Conservation (phyloP, 2,888 invertebrate genomes). For the Scaptomyza caliginosa region DNA sequence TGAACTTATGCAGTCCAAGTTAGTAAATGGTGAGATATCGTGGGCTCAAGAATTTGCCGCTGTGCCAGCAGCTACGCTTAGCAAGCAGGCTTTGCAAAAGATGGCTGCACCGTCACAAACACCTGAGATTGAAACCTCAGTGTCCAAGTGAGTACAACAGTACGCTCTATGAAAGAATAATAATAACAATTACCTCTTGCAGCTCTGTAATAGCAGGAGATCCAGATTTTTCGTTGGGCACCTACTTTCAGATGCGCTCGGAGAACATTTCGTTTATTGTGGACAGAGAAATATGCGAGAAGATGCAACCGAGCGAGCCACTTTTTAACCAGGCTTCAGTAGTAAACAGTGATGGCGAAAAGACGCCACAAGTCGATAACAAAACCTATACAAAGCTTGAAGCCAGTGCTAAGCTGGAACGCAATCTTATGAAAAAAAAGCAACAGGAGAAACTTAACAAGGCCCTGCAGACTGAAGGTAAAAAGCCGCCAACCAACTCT, state of each 20-base stretch:
- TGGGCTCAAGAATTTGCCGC: conserved; percentile 82
- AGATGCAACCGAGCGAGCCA: conserved; percentile 55
- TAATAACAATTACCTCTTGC: background rate
- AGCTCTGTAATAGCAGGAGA: conserved; percentile 76
- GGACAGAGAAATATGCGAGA: conserved; percentile 60
- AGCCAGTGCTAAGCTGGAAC: conserved; percentile 52
- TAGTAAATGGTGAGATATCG: conserved; percentile 80
- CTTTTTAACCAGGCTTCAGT: conserved; percentile 51
- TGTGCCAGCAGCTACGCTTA: conserved; percentile 79
- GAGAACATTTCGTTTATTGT: conserved; percentile 80
- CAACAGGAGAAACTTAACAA: conserved; percentile 71
- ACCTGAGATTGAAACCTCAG: conserved; percentile 57
- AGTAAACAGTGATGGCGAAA: conserved; percentile 17
- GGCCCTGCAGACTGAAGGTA: conserved; percentile 36
- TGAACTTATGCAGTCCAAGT: conserved; percentile 81
- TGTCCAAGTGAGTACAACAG: conserved; percentile 61
- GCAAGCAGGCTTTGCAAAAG: conserved; percentile 71
- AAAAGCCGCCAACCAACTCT: conserved; percentile 61
- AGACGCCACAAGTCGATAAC: conserved; percentile 76
- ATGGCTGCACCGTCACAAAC: conserved; percentile 31
- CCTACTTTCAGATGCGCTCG: conserved; percentile 81
- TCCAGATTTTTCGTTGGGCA: conserved; percentile 81
- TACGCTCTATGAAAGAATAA: too few species aligned
- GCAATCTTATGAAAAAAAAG: conserved; percentile 53
- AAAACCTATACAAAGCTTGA: conserved; percentile 79